Evolutionary conservation across 2,113 vertebrate species (phyloP), one percentile per base, ranked within the genome.

Genomic region (Callopanchax toddi): DNA sequence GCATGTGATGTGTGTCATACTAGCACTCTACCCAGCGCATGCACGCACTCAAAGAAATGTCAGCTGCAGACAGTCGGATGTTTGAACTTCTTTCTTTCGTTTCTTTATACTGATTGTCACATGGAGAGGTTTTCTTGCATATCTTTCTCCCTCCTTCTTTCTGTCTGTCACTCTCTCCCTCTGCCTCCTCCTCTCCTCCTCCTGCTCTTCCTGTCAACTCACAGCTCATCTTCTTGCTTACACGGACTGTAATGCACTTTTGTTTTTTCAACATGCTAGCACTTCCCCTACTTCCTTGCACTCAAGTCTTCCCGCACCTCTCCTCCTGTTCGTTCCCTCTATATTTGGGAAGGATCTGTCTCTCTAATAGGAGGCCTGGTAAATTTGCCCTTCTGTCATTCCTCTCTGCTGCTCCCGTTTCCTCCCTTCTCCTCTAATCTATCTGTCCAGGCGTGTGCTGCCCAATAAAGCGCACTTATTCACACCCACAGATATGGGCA

Each of bases 1-100:
- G 70, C 63, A 63, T 74, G 80, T 71, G 60, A 85, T 49, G 78
- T 71, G 68, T 86, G 79, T 78, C 84, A 84, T 37, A 37, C 71
- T 70, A 25, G 0, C 74, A 39, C 66, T 72, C 69, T 43, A 40
- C 49, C 67, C 54, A 59, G 63, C 56, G 60, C 77, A 72, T 18
- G 13, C 69, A 58, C 55, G 63, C 78, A 70, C 67, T 53, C 57
- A 32, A 67, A 67, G 72, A 79, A 49, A 62, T 59, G 69, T 84
- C 83, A 86, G 55, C 73, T 16, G 18, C 57, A 69, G 71, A 85
- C 71, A 77, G 54, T 61, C 64, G 69, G 55, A 67, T 72, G 69
- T 67, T 60, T 46, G 59, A 72, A 52, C 58, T 5, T 50, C 71
- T 74, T 54, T 67, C 67, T 65, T 66, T 68, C 62, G 66, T 79